Evolutionary conservation across 2,797 vertebrate species (phyloP).

Genomic region (Peromyscus melanophrys): DNA sequence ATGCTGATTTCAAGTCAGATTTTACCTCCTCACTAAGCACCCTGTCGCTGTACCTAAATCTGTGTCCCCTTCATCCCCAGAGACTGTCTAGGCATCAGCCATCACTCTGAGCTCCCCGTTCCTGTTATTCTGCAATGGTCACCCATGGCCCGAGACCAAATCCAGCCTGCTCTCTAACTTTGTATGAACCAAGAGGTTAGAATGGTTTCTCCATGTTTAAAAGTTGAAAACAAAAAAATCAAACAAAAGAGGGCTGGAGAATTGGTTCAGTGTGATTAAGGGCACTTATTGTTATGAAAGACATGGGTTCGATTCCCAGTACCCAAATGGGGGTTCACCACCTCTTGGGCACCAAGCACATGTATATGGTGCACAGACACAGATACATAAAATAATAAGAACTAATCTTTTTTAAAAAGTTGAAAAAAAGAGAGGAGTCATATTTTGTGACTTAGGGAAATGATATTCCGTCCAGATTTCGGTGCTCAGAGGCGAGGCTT

Average conservation of each 20-base stretch:
- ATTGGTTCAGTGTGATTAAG: background rate
- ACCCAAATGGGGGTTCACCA: background rate
- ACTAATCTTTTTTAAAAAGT: background rate
- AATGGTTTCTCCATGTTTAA: background rate
- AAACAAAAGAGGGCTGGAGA: background rate
- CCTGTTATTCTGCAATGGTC: background rate
- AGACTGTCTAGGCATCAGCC: background rate
- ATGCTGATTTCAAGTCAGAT: background rate
- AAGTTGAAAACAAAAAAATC: background rate
- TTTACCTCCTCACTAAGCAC: background rate
- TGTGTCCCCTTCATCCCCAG: fast-evolving
- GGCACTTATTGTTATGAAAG: background rate
- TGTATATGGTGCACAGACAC: background rate
- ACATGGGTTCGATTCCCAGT: background rate
- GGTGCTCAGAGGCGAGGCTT: background rate
- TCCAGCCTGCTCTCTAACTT: background rate
- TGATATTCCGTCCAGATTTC: background rate
- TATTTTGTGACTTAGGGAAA: background rate
- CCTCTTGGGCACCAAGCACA: background rate
- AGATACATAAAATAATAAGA: background rate
- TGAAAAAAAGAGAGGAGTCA: background rate
- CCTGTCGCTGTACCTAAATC: background rate
- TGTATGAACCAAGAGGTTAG: background rate
- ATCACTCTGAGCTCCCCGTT: fast-evolving
- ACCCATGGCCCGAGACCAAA: background rate